Conservation (phyloP, 2,797 vertebrate species). For the Nothura maculosa region DNA sequence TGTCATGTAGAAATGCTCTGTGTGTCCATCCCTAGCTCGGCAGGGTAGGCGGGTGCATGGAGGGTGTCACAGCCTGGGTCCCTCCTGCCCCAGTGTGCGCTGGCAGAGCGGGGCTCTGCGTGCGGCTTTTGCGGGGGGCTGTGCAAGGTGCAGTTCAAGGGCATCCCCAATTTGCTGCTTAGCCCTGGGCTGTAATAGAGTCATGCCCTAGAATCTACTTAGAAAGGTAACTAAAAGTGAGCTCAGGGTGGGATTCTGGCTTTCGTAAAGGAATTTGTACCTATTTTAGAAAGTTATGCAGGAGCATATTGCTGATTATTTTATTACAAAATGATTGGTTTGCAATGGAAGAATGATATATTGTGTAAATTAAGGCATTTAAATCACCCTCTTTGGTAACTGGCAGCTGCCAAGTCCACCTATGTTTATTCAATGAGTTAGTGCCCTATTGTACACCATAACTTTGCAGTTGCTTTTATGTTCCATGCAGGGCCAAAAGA, state of each 20-base stretch:
- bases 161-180: background rate
- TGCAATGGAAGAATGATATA: slow-evolving; percentile 49
- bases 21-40: accelerated
- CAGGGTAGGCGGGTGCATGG: background rate
- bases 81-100: background rate
- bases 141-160: background rate
- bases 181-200: background rate
- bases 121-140: background rate
- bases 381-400: slow-evolving; percentile 39
- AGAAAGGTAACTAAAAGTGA: background rate
- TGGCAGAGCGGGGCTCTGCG: accelerated
- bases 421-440: slow-evolving; percentile 33
- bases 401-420: background rate
- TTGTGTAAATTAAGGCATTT: slow-evolving; percentile 66
- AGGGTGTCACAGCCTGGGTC: background rate
- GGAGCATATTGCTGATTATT: slow-evolving; percentile 59
- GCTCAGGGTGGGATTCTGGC: slow-evolving; percentile 1
- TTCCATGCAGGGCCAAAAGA: background rate
- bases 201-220: background rate
- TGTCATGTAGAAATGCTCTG: accelerated
- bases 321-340: slow-evolving; percentile 68
- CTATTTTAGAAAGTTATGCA: slow-evolving; percentile 60
- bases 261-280: slow-evolving; percentile 55
- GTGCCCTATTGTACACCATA: background rate
- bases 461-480: background rate